Percentiles rank a stretch among this genome's conserved stretches.
Conservation (phyloP, 2,797 vertebrate genomes). For the Cryptoprocta ferox region DNA sequence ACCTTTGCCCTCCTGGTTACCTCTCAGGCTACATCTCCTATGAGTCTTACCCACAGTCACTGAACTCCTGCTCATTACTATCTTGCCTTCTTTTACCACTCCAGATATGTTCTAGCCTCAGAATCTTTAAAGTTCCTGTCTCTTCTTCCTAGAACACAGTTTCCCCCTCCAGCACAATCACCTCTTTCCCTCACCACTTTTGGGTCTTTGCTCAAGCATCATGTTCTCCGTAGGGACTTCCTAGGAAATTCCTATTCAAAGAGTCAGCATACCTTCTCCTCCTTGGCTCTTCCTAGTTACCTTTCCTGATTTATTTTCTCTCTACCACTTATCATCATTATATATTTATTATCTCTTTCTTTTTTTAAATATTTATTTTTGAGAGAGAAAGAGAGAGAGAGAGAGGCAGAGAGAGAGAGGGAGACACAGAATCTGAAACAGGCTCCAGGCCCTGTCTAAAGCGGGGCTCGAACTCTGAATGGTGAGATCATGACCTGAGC, state of each 20-base stretch:
- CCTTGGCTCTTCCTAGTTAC: not conserved
- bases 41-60: not conserved
- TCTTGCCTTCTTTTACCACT: not conserved
- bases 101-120: not conserved
- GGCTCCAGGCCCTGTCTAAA: too few species aligned
- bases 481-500: too few species aligned
- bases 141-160: not conserved
- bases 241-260: not conserved
- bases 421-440: too few species aligned
- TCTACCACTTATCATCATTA: not conserved
- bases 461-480: too few species aligned
- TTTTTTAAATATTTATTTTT: not conserved
- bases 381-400: too few species aligned
- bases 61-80: not conserved
- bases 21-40: not conserved
- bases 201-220: not conserved
- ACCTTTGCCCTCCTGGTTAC: not conserved
- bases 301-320: not conserved
- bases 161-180: not conserved
- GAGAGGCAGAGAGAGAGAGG: too few species aligned
- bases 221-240: not conserved
- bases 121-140: not conserved
- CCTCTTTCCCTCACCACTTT: not conserved
- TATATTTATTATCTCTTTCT: not conserved
- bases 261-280: not conserved